These are phyloP conservation scores for Gymnarchus niloticus DNA, from an alignment of 2,113 vertebrate genomes.

Conservation along the genomic window DNA sequence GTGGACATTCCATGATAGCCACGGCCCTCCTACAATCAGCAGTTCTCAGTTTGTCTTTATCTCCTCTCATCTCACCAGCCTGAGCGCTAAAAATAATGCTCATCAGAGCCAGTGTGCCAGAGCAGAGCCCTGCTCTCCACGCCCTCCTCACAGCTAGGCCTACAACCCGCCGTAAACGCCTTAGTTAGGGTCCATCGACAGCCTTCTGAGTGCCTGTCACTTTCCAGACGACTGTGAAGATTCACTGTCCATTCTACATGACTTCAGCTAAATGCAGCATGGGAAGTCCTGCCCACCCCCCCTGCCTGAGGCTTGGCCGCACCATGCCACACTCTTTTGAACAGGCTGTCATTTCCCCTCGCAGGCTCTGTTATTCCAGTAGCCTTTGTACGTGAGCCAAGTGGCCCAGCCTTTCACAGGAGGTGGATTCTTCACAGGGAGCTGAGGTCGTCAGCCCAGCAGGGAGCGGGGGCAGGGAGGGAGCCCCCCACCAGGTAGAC, in stretches of 20 bases:
- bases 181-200: no score
- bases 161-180: conserved; percentile 19
- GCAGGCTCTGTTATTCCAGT: conserved; percentile 58
- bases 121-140: background rate
- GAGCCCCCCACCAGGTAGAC: conserved; percentile 47
- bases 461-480: conserved; percentile 56
- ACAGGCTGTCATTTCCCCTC: conserved; percentile 62
- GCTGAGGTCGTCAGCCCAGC: conserved; percentile 57
- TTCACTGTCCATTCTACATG: background rate
- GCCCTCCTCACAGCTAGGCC: background rate
- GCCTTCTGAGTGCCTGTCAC: background rate
- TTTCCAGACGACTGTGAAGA: background rate
- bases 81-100: background rate
- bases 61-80: background rate
- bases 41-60: background rate
- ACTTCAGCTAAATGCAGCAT: background rate
- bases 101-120: background rate
- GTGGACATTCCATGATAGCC: conserved; percentile 5
- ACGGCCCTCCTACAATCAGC: background rate
- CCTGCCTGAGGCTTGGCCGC: conserved; percentile 9
- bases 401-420: conserved; percentile 56
- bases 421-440: conserved; percentile 54
- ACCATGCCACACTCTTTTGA: conserved; percentile 47
- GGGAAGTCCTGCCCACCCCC: conserved; percentile 28
- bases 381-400: conserved; percentile 60